These are phyloP conservation scores for Brachyhypopomus gauderio DNA, from an alignment of 2,113 vertebrate species.

Conservation along the genomic window DNA sequence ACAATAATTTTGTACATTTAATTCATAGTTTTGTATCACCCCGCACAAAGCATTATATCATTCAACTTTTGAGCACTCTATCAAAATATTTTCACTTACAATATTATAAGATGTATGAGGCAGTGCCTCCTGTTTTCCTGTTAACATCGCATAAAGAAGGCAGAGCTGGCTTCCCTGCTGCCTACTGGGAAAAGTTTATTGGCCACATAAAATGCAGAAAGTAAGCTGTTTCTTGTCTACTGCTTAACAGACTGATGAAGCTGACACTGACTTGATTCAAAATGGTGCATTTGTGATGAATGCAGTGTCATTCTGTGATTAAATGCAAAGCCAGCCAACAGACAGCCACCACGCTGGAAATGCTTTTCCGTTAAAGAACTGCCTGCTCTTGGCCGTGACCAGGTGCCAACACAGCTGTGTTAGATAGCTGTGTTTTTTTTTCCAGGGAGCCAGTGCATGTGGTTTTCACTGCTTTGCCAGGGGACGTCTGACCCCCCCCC, in stretches of 20 bases:
- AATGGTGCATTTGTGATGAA: neutral
- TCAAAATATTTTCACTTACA: neutral
- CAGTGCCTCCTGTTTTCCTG: neutral
- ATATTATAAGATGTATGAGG: too few species aligned
- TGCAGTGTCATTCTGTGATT: neutral
- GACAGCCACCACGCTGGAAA: slow-evolving; percentile 15
- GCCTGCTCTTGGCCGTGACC: slow-evolving; percentile 18
- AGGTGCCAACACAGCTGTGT: slow-evolving; percentile 34
- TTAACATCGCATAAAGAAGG: slow-evolving; percentile 20
- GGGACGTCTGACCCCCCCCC: too few species aligned
- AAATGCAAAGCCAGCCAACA: slow-evolving; percentile 26
- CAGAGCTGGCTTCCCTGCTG: neutral
- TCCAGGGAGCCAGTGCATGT: slow-evolving; percentile 18
- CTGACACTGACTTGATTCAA: neutral
- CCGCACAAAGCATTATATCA: neutral
- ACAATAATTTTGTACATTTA: too few species aligned
- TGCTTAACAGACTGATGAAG: neutral
- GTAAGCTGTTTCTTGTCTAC: neutral
- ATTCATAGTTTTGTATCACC: too few species aligned
- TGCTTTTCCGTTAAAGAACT: slow-evolving; percentile 1
- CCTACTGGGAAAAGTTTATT: slow-evolving; percentile 17
- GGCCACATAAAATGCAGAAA: slow-evolving; percentile 17
- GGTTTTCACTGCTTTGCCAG: neutral
- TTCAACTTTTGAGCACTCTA: neutral
- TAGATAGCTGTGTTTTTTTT: slow-evolving; percentile 30